Evolutionary conservation across 1,140 invertebrate species (phyloP), one percentile per base, ranked within the genome.

Genomic region (Ceratina australensis): DNA sequence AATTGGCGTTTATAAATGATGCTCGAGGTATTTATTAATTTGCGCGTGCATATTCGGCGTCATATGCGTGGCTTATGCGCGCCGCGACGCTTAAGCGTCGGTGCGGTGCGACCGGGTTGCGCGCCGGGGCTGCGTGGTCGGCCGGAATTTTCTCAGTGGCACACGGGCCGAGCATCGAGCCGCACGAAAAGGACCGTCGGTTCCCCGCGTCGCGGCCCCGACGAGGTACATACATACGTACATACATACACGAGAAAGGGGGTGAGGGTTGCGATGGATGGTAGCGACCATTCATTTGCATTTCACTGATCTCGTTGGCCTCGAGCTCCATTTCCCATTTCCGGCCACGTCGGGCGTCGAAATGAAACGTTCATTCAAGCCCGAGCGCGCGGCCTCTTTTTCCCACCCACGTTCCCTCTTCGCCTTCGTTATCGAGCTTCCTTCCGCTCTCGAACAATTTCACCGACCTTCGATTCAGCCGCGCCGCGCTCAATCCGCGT

Each of bases 291-390:
- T 79, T 80, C 80, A 88, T 89, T 88, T 88, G 87, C 87, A 88
- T 88, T 84, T 86, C 81, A 88, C 83, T 84, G 82, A 78, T 79
- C 83, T 87, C 83, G 82, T 86, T 83, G 87, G 82, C 86, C 84
- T 74, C 82, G 74, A 82, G 81, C 79, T 84, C 63, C 75, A 67
- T 81, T 86, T 81, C 76, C 80, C 81, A 66, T 71, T 82, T 81
- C 77, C 80, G 75, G 47, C 74, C 42, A 47, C 49, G 64, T 54
- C 77, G 61, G 82, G 65, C 75, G 69, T 79, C 80, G 50, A 59
- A 57, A 75, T 72, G 79, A 82, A 82, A 77, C 80, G 80, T 77
- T 83, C 80, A 64, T 82, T 83, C 81, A 77, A 82, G 66, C 33
- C 33, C 65, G 7, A 2, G 10, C 66, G 26, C 28, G 63, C 56